phyloP scores from a whole-genome alignment of 2,797 vertebrate genomes.

The Fringilla coelebs region DNA sequence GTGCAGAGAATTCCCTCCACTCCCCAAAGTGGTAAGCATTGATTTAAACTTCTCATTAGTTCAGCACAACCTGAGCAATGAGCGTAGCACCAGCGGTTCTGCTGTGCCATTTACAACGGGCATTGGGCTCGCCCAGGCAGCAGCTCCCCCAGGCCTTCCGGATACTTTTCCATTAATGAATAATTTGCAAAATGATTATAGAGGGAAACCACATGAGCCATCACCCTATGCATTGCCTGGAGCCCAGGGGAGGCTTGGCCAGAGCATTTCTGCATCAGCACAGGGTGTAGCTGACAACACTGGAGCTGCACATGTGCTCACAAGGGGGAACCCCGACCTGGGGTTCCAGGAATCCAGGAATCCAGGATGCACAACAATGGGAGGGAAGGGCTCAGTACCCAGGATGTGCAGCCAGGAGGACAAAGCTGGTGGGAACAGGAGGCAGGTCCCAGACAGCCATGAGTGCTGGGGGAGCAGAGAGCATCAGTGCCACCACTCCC shows the following conservation, averaged over 20 bases:
- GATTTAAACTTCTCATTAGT: slow-evolving; percentile 21
- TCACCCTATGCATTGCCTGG: not conserved
- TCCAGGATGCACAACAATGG: accelerated
- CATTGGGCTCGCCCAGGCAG: not conserved
- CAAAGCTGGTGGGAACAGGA: not conserved
- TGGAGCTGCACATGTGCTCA: accelerated
- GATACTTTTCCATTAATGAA: slow-evolving; percentile 5
- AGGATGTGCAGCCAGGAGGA: accelerated
- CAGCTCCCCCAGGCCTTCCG: not conserved
- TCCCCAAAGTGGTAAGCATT: not conserved
- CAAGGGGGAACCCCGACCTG: accelerated
- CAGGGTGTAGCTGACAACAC: accelerated
- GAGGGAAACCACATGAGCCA: not conserved
- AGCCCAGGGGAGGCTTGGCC: not conserved
- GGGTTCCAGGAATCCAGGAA: not conserved
- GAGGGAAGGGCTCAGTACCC: not conserved
- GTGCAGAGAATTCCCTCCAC: not conserved
- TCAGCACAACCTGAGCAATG: not conserved
- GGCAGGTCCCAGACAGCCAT: not conserved
- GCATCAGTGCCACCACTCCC: accelerated
- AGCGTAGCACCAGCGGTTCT: not conserved
- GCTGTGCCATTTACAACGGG: not conserved
- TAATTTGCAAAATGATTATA: slow-evolving; percentile 13
- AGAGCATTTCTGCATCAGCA: not conserved
- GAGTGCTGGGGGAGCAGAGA: not conserved